Evolutionary conservation across 1,140 invertebrate genomes (phyloP), one percentile per base, ranked within the genome.

Genomic region (Conus ventricosus): DNA sequence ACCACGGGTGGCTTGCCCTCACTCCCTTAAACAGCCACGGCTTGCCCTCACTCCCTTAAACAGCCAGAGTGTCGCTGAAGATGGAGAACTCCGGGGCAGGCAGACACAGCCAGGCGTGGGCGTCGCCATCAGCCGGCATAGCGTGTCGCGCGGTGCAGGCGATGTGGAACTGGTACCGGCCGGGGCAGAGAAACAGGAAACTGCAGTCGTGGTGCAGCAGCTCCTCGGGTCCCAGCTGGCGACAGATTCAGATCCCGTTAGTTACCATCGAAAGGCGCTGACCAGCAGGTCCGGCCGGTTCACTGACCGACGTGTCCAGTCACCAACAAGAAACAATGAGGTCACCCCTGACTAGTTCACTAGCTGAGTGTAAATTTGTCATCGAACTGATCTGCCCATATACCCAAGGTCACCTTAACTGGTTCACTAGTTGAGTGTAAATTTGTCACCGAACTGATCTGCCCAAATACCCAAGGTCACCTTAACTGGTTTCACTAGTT

Each of bases 151-250:
- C 67, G 23, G n/a, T 17, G 71, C 85, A 87, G 71, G 85, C 20
- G n/a, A 87, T 87, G 71, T 87, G 67, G 54, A 87, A 53, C 6
- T 23, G 85, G 75, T 78, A 87, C 5, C 54, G 85, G 53, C 85
- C 85, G n/a, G 85, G 39, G 15, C 57, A 78, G 71, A 87, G 85
- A 75, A 87, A 87, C 27, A 87, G 63, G 15, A 87, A 78, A 53
- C 71, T 87, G 54, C 85, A 87, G 71, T 51, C 5, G 54, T 87
- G 85, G 27, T 25, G 67, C 6, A 87, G 39, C 25, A 17, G 17
- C 4, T n/a, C 17, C 13, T 57, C 85, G 5, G 85, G 53, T 25
- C 17, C 67, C 15, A 87, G 67, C 84, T 85, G 84, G 4, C 3
- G 53, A 0, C 5, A 15, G 20, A 8, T 10, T 27, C 8, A 85